Evolutionary conservation across 2,797 vertebrate species (phyloP).

Genomic region (Vipera latastei): DNA sequence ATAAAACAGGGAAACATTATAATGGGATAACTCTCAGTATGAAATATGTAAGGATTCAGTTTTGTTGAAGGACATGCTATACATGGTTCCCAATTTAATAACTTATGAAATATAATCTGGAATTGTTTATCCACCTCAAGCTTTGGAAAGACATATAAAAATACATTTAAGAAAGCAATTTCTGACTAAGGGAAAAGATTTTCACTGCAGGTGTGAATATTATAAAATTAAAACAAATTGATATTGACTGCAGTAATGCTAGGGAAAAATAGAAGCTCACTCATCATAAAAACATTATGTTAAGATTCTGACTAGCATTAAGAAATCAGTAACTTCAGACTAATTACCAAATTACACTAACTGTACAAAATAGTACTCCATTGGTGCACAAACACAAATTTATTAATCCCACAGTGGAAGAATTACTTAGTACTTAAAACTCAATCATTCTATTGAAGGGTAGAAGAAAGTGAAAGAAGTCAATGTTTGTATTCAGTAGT

Average conservation of each 20-base stretch:
- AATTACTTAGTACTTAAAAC: background rate
- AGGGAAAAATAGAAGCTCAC: background rate
- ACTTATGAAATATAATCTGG: background rate
- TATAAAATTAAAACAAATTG: background rate
- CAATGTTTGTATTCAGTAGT: background rate
- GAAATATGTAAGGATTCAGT: background rate
- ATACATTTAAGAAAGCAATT: background rate
- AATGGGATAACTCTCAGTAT: background rate
- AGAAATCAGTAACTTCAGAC: background rate
- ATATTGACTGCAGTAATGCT: background rate
- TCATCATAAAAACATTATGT: background rate
- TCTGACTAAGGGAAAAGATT: background rate
- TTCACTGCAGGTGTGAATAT: background rate
- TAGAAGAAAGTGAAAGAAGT: background rate
- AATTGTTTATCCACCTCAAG: background rate
- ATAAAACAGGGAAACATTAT: background rate
- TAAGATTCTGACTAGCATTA: background rate
- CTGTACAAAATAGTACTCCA: background rate
- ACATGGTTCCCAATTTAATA: background rate
- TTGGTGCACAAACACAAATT: background rate
- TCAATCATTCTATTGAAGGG: background rate
- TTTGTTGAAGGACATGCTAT: background rate
- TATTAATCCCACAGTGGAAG: background rate
- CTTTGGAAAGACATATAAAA: background rate
- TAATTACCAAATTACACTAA: background rate